Evolutionary conservation across 1,140 invertebrate genomes (phyloP), one percentile per base, ranked within the genome.

Genomic region (Platyscapa corneri): DNA sequence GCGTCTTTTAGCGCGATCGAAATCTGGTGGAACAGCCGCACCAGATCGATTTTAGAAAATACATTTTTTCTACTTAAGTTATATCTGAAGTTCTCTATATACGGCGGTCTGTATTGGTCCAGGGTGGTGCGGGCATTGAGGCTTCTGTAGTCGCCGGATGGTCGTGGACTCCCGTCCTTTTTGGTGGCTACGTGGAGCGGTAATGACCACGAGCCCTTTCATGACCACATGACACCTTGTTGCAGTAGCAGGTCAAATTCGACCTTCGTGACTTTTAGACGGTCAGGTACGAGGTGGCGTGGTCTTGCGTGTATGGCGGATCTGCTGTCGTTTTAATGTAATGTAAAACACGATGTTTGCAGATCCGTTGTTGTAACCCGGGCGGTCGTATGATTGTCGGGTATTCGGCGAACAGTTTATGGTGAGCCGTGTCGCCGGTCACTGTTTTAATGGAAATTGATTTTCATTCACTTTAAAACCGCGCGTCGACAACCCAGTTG

Each of bases 171-270:
- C 0, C 37, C 70, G 70, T 74, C 70, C 14, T 42, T 20, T n/a
- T 74, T 94, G 0, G 88, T 87, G 0, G 93, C 92, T 56, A 94
- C 84, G 77, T 94, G 91, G n/a, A 94, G 81, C 5, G 93, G 92
- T 18, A 89, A 90, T 0, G 93, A 88, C 94, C 94, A 95, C 5
- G 83, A 74, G 70, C 87, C 88, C 23, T 85, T 87, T 20, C 89
- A 91, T 0, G 88, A 88, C 86, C 89, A 78, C 16, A 82, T 34
- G 1, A n/a, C 39, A 1, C 70, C 70, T 5, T 39, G 70, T 16
- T 39, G 34, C 6, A 74, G 18, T 34, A 88, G 84, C 10, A 86
- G 39, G 23, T 88, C 46, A 37, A 86, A 81, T 27, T 80, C 70
- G 0, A 5, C 39, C 60, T 82, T 83, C 14, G 60, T 70, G 0